Base-by-base conservation (phyloP, 2,888 invertebrate genomes). In the Myopa testacea region DNA sequence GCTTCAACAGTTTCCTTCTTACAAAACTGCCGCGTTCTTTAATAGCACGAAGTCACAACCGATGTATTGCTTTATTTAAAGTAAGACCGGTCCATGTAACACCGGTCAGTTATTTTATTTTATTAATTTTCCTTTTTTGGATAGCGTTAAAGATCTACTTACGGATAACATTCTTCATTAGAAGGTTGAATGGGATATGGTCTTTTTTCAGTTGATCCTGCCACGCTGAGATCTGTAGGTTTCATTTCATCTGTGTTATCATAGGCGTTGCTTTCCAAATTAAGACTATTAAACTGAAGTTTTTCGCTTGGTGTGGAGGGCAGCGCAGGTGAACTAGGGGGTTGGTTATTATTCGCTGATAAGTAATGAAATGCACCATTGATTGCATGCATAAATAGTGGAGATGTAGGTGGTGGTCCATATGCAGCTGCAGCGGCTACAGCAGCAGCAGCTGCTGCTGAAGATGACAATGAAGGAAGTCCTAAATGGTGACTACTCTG, bases 221-320 rank as follows among this genome's bases (percentile, higher is more conserved):
- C 83, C 40, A 89, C 93, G 85, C 93, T 93, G 81, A 94, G 88
- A 87, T 94, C 94, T 67, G 94, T 94, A 75, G 94, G 94, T 79
- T 89, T 89, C 90, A 93, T 92, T 83, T 94, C 93, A 81, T 93
- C 93, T 10, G 81, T 79, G 58, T 82, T 82, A 45, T 87, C 88
- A 37, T 85, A 81, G 45, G 84, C 83, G 63, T 92, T 77, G 87
- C 85, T 85, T 75, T 89, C 88, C 79, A 86, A 83, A 80, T 88
- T 88, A 67, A 89, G 79, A 19, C 86, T 84, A 82, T 86, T 87
- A 78, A 89, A 89, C 82, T 88, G 89, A 75, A 88, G 86, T 78
- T 89, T 89, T 71, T 89, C 87, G 81, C 84, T 85, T 63, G 84
- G 84, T 63, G 84, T 84, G 82, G 81, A 16, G 63, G 85, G 84